These are phyloP conservation scores for Hemibagrus guttatus DNA, from an alignment of 2,797 vertebrate species.

Conservation along the genomic window DNA sequence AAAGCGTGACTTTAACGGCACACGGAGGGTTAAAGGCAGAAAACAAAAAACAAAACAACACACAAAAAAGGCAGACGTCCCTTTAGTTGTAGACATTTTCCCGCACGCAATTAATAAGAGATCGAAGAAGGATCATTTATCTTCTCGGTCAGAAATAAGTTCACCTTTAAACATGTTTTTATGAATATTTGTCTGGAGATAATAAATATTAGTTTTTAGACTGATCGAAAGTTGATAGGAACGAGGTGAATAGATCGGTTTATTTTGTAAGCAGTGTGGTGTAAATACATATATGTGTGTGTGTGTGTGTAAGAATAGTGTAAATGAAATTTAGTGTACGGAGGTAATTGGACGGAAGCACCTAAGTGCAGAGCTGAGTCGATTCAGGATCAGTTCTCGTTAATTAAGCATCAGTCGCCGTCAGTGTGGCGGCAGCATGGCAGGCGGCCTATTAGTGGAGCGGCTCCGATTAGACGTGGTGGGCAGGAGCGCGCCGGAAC, in stretches of 20 bases:
- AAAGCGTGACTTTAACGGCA: conserved; percentile 81
- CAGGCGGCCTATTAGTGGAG: conserved; percentile 77
- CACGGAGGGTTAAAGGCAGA: conserved; percentile 69
- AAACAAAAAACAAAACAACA: conserved; percentile 43
- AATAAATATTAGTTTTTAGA: background rate
- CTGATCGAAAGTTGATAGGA: background rate
- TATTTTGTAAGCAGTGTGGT: background rate
- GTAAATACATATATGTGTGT: background rate
- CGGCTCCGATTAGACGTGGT: conserved; percentile 81
- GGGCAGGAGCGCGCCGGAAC: conserved; percentile 70
- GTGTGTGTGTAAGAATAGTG: background rate
- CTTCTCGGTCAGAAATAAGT: background rate
- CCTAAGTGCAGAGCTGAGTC: conserved; percentile 56
- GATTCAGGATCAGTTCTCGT: conserved; percentile 69
- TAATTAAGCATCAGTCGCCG: conserved; percentile 73
- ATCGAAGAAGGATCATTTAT: conserved; percentile 15
- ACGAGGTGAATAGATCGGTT: background rate
- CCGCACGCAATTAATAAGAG: conserved; percentile 50
- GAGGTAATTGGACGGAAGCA: conserved; percentile 26
- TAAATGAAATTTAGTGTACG: background rate
- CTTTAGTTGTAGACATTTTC: conserved; percentile 53
- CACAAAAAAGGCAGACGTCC: conserved; percentile 63
- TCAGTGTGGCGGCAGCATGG: conserved; percentile 77
- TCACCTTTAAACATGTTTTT: background rate
- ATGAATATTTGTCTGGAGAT: background rate